phyloP scores from a whole-genome alignment of 1,140 invertebrate species.

The Drosophila dunni region DNA sequence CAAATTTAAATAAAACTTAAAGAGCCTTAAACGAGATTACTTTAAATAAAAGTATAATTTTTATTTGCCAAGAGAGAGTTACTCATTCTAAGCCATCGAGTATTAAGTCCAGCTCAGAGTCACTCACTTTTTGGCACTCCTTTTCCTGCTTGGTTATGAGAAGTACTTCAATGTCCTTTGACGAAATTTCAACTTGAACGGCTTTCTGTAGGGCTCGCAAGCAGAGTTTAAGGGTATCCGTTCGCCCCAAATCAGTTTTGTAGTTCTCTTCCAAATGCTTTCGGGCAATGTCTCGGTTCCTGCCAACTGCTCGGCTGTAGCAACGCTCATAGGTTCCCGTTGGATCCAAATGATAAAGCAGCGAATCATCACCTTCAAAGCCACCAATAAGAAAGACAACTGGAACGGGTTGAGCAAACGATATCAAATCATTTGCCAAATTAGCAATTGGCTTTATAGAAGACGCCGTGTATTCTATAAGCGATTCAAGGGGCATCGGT shows the following conservation, averaged over 20 bases:
- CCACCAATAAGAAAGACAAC: neutral
- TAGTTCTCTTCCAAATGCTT: neutral
- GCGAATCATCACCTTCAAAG: neutral
- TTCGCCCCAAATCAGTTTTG: neutral
- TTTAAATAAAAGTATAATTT: too few relatives aligned
- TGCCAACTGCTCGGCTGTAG: neutral
- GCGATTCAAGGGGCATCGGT: neutral
- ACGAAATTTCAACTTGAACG: neutral
- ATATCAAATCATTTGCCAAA: neutral
- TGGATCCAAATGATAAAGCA: neutral
- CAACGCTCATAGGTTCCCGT: neutral
- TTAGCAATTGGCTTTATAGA: neutral
- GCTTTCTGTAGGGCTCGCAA: neutral
- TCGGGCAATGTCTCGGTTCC: neutral
- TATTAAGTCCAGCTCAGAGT: neutral
- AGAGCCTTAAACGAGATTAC: too few relatives aligned
- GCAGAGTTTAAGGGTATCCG: neutral
- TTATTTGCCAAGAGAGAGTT: too few relatives aligned
- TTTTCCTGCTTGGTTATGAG: neutral
- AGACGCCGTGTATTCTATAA: neutral
- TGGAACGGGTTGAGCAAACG: too few relatives aligned
- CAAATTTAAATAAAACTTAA: too few relatives aligned
- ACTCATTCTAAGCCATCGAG: neutral
- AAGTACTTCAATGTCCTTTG: neutral
- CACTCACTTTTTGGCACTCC: neutral